phyloP scores from a whole-genome alignment of 2,113 vertebrate species.

The Gobio gobio region DNA sequence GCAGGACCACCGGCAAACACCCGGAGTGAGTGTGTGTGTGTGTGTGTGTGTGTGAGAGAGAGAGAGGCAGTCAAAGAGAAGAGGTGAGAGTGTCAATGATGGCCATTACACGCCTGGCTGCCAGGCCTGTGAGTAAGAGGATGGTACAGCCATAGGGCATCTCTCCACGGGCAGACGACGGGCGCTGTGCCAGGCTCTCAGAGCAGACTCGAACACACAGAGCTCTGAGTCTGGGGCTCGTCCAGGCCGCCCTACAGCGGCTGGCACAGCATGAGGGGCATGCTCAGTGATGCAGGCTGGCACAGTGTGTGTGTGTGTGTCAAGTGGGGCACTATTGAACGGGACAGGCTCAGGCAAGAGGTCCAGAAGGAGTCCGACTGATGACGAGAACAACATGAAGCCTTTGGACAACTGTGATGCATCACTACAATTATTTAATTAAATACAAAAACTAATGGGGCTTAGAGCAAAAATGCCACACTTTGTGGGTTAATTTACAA shows the following conservation, averaged over 20 bases:
- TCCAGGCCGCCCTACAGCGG: conserved; percentile 6
- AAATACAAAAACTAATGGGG: too few species aligned
- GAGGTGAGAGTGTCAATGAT: neutral
- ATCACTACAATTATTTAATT: neutral
- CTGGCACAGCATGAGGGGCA: conserved; percentile 35
- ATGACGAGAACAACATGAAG: neutral
- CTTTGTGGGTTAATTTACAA: too few species aligned
- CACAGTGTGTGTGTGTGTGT: conserved; percentile 9
- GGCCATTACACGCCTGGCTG: neutral
- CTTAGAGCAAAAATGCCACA: too few species aligned
- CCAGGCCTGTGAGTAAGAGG: conserved; percentile 34
- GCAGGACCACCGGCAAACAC: conserved; percentile 40
- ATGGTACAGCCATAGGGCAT: neutral
- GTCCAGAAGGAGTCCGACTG: neutral
- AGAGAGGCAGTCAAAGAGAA: too few species aligned
- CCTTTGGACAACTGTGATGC: neutral
- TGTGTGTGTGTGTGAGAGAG: neutral
- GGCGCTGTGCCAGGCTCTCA: conserved; percentile 34
- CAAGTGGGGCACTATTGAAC: too few species aligned
- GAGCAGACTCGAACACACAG: conserved; percentile 19
- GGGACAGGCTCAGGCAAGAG: conserved; percentile 16
- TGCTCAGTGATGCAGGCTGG: conserved; percentile 21
- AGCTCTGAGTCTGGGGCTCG: neutral
- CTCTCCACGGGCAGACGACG: conserved; percentile 25
- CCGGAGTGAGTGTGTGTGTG: neutral